Conservation (phyloP, 2,113 vertebrate species). For the Glaucidium brasilianum region DNA sequence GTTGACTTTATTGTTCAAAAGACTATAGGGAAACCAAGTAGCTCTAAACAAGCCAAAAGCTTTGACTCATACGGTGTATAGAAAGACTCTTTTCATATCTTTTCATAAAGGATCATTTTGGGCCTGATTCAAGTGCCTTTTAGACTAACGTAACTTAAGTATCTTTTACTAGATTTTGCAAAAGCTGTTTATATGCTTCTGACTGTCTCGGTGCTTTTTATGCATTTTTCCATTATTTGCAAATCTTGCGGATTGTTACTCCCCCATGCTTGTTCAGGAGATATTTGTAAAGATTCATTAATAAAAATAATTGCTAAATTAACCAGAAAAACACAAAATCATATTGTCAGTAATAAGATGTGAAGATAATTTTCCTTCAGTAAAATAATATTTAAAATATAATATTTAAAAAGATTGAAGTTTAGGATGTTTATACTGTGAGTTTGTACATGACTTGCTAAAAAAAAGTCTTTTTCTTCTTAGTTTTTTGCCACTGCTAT, state of each 20-base stretch:
- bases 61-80: background rate
- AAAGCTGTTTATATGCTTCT: background rate
- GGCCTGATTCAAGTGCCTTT: background rate
- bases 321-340: background rate
- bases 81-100: background rate
- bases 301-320: background rate
- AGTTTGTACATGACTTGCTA: background rate
- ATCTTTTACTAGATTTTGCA: background rate
- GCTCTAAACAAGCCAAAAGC: background rate
- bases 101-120: background rate
- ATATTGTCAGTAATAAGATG: background rate
- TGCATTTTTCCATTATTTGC: background rate
- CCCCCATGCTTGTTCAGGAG: background rate
- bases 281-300: background rate
- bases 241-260: background rate
- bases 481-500: conserved; percentile 76
- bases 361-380: background rate
- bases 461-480: background rate
- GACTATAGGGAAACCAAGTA: background rate
- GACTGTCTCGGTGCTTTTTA: background rate
- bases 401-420: background rate
- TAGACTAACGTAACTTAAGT: background rate
- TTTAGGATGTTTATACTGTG: background rate
- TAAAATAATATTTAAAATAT: background rate
- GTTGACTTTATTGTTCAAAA: background rate